phyloP scores from a whole-genome alignment of 2,888 invertebrate genomes.

The Trilocha varians region DNA sequence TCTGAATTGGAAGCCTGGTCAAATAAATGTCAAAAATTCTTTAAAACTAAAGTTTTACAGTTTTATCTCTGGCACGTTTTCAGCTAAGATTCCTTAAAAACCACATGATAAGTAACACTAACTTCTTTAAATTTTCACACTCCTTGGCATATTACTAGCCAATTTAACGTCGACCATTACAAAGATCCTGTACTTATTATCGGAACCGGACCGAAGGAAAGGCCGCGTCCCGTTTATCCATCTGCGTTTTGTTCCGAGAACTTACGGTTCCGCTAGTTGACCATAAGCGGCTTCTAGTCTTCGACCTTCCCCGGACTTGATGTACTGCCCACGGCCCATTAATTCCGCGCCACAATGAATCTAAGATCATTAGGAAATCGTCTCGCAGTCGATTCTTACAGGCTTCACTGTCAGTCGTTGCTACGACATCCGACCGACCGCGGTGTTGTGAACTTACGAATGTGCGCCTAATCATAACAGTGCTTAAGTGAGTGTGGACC shows the following conservation, averaged over 20 bases:
- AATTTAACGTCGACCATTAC: too few relatives aligned
- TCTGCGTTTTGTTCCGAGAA: slow-evolving; percentile 55
- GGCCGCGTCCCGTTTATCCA: slow-evolving; percentile 55
- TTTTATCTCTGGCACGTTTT: too few relatives aligned
- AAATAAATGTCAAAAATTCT: too few relatives aligned
- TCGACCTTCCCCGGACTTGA: slow-evolving; percentile 34
- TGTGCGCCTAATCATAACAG: slow-evolving; percentile 27
- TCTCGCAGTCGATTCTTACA: slow-evolving; percentile 14
- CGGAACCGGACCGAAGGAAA: slow-evolving; percentile 20
- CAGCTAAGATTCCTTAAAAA: too few relatives aligned
- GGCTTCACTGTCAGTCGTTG: slow-evolving; percentile 50
- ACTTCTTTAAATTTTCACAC: too few relatives aligned
- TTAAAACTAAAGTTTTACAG: too few relatives aligned
- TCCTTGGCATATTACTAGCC: too few relatives aligned
- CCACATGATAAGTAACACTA: too few relatives aligned
- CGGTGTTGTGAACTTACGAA: slow-evolving; percentile 43
- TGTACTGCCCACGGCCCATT: slow-evolving; percentile 53
- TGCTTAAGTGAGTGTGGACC: slow-evolving; percentile 19
- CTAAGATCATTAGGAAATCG: slow-evolving; percentile 48
- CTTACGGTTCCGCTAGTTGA: slow-evolving; percentile 42
- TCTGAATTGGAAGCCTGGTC: too few relatives aligned
- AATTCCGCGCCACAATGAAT: slow-evolving; percentile 49
- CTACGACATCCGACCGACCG: slow-evolving; percentile 56
- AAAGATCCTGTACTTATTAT: background rate
- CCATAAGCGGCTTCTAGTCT: slow-evolving; percentile 16